Evolutionary conservation across 2,888 invertebrate species (phyloP).

Genomic region (Nysson spinosus): DNA sequence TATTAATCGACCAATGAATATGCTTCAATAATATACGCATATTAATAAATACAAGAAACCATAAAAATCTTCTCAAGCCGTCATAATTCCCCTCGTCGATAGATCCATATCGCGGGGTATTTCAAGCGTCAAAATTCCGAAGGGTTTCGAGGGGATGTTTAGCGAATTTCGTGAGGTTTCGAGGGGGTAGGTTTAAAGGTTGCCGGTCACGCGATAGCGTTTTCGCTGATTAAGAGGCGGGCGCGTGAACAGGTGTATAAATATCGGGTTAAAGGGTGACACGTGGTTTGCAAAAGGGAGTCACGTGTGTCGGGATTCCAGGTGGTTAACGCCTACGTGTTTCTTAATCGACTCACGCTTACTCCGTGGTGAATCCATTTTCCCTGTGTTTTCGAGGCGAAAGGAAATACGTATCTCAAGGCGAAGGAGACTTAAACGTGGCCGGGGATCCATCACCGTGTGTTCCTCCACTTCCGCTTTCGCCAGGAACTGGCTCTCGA

Average conservation of each 20-base stretch:
- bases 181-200: slow-evolving; percentile 28
- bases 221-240: slow-evolving; percentile 43
- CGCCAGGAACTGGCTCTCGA: slow-evolving; percentile 27
- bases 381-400: slow-evolving; percentile 41
- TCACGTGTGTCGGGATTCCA: slow-evolving; percentile 40
- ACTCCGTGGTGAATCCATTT: slow-evolving; percentile 29
- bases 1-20: no score
- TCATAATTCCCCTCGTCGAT: no score
- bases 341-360: slow-evolving; percentile 48
- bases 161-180: not conserved
- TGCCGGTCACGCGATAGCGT: slow-evolving; percentile 54
- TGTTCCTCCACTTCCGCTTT: slow-evolving; percentile 34
- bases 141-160: no score
- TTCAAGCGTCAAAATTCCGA: no score
- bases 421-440: slow-evolving; percentile 19
- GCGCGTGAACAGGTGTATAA: slow-evolving; percentile 36
- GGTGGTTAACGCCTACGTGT: slow-evolving; percentile 33
- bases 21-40: no score
- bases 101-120: no score
- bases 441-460: slow-evolving; percentile 17
- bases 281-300: slow-evolving; percentile 16
- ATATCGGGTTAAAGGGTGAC: slow-evolving; percentile 23
- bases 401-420: slow-evolving; percentile 19
- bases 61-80: no score
- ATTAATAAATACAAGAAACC: no score